A percentile compares a stretch with the other conserved stretches of the same genome.
phyloP scores from a whole-genome alignment of 2,113 vertebrate species.

The Leuciscus idus region DNA sequence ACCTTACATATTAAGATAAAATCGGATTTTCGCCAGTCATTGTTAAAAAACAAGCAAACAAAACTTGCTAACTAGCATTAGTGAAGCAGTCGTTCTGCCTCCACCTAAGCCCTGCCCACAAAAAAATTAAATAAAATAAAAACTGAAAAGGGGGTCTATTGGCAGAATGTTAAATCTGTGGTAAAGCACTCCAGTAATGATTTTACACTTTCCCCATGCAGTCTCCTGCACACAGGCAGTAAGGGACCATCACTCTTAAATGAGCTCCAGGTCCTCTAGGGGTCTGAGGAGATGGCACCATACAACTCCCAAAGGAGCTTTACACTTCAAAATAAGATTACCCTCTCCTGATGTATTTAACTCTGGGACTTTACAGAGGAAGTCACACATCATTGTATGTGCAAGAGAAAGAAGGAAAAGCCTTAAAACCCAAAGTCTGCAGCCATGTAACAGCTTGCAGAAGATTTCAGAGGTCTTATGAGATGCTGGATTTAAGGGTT shows the following conservation, averaged over 20 bases:
- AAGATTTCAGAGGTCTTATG: background rate
- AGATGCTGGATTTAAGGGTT: background rate
- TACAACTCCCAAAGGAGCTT: slow-evolving; percentile 12
- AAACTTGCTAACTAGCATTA: too few relatives aligned
- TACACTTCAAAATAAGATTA: slow-evolving; percentile 46
- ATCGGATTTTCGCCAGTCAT: too few relatives aligned
- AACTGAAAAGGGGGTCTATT: background rate
- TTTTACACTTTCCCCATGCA: background rate
- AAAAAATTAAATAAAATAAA: too few relatives aligned
- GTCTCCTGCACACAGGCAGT: background rate
- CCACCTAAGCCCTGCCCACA: too few relatives aligned
- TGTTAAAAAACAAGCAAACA: too few relatives aligned
- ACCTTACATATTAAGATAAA: too few relatives aligned
- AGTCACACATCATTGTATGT: slow-evolving; percentile 34
- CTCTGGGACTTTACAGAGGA: slow-evolving; percentile 27
- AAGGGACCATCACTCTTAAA: slow-evolving; percentile 6
- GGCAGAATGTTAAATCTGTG: background rate
- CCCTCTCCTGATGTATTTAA: slow-evolving; percentile 43
- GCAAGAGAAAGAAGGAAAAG: background rate
- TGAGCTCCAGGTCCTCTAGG: slow-evolving; percentile 1
- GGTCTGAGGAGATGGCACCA: background rate
- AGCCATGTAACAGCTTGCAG: background rate
- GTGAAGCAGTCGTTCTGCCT: too few relatives aligned
- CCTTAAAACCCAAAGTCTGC: slow-evolving; percentile 2
- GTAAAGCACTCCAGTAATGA: background rate